Base-by-base conservation (phyloP, 2,113 vertebrate species). In the Pithys albifrons region DNA sequence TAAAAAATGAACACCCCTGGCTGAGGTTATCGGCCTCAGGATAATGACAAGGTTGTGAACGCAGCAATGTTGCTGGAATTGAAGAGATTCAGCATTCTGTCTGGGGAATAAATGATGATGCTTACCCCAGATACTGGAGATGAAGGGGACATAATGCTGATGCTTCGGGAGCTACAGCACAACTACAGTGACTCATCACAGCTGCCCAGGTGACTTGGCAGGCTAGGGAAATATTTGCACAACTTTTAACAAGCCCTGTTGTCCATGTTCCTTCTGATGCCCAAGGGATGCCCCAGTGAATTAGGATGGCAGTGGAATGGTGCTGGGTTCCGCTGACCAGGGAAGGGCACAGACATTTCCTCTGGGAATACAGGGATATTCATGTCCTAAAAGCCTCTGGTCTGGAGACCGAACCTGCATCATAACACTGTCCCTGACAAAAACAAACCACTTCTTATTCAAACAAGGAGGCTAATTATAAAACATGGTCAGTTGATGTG, bases 71-170 rank as follows among this genome's bases (percentile, higher is more conserved):
- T 96, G 89, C 73, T 25, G 87, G 91, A 97, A 96, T 94, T 91
- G 78, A 96, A 87, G 79, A 91, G 85, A 93, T 92, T 97, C 71
- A 19, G 57, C 93, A 91, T 85, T 89, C 95, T 71, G 85, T 57
- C 79, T 91, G 1, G 0, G 77, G 61, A 73, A 76, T 90, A 94
- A 95, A 92, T 73, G 85, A 55, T n/a, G 86, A 92, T 95, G 93
- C 91, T 96, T 96, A 96, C 84, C 70, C 81, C 66, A 95, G 97
- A 96, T 88, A 69, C 35, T 59, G 75, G 16, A 93, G 92, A 91
- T 79, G 82, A 95, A 95, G 93, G 59, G 61, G 89, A 96, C 94
- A 96, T 94, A 88, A 49, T 27, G 84, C 91, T 91, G 95, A 97
- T 97, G 94, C n/a, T n/a, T n/a, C n/a, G n/a, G n/a, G 81, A 88